Percentiles rank a stretch among this genome's conserved stretches.
phyloP scores from a whole-genome alignment of 2,113 vertebrate species.

The Rhabdomys dilectus region DNA sequence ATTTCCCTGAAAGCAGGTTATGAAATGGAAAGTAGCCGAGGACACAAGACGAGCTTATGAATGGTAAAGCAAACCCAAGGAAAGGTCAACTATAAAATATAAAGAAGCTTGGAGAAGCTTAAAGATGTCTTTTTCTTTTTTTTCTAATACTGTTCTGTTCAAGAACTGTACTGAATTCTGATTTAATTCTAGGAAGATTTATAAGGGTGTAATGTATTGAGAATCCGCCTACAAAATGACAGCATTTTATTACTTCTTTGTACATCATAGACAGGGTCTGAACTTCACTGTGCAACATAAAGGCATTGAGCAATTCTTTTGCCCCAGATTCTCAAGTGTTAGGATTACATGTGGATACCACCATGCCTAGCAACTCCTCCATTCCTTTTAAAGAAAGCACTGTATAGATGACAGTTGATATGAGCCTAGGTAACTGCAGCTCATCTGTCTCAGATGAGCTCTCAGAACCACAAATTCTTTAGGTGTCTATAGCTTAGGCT shows the following conservation, averaged over 20 bases:
- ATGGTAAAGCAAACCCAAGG: background rate
- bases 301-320: background rate
- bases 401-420: background rate
- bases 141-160: background rate
- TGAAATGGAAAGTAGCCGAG: background rate
- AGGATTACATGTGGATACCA: background rate
- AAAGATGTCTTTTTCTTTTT: background rate
- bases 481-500: background rate
- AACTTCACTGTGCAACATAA: background rate
- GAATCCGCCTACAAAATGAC: background rate
- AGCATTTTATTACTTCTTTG: background rate
- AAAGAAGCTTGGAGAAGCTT: background rate
- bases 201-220: background rate
- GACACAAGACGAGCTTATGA: background rate
- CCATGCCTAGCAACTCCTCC: background rate
- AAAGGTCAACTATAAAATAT: background rate
- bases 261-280: background rate
- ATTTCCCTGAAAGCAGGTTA: background rate
- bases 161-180: background rate
- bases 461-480: background rate
- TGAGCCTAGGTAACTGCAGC: background rate
- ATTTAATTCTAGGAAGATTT: conserved; percentile 31
- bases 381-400: background rate
- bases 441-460: background rate
- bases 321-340: background rate